A percentile compares a stretch with the other conserved stretches of the same genome.
phyloP scores from a whole-genome alignment of 2,797 vertebrate genomes.

The Coluber constrictor region DNA sequence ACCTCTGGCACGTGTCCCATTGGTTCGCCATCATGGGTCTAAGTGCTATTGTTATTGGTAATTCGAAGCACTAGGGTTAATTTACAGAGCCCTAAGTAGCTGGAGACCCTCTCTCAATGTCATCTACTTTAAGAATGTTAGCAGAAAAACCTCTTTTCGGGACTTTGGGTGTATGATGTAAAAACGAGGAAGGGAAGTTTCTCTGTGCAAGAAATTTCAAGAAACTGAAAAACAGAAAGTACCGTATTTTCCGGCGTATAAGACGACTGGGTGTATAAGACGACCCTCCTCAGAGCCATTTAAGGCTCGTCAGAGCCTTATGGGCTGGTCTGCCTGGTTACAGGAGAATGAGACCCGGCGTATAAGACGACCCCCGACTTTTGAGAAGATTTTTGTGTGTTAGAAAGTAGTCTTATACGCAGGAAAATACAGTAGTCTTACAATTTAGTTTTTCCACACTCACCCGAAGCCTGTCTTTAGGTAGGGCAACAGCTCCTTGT shows the following conservation, averaged over 20 bases:
- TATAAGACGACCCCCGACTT: too few relatives aligned
- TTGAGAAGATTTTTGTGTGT: too few relatives aligned
- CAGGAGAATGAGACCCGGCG: too few relatives aligned
- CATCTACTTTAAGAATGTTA: neutral
- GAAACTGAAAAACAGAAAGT: neutral
- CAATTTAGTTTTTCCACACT: constrained; percentile 46
- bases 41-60: neutral
- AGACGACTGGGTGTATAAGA: too few relatives aligned
- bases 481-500: constrained; percentile 91
- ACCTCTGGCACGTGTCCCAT: too few relatives aligned
- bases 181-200: neutral
- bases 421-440: too few relatives aligned
- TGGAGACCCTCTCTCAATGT: neutral
- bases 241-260: too few relatives aligned
- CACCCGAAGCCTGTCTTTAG: constrained; percentile 94
- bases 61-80: neutral
- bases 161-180: neutral
- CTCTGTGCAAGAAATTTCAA: neutral
- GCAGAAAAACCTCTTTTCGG: neutral
- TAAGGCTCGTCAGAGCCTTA: too few relatives aligned
- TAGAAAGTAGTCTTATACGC: too few relatives aligned
- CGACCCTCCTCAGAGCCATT: too few relatives aligned
- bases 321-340: too few relatives aligned
- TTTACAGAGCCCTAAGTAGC: neutral
- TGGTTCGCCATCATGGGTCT: too few relatives aligned